Percentiles rank a stretch among this genome's conserved stretches.
These are phyloP conservation scores for Carcharodon carcharias DNA, from an alignment of 2,797 vertebrate species.

Conservation along the genomic window DNA sequence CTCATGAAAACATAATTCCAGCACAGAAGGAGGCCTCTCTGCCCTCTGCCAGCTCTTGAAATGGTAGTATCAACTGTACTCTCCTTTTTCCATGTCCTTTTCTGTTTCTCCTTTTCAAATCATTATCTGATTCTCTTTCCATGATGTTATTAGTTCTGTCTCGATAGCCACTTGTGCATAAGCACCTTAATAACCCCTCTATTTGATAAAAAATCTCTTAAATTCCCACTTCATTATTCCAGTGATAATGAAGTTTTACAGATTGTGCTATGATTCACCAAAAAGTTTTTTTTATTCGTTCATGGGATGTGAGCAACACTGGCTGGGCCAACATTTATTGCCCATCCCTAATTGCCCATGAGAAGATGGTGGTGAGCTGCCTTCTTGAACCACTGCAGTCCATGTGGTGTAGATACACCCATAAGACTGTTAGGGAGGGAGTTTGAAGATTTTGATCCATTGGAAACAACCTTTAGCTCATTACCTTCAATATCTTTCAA, in stretches of 20 bases:
- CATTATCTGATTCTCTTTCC: background rate
- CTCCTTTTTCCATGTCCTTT: background rate
- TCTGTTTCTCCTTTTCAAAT: background rate
- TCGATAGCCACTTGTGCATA: background rate
- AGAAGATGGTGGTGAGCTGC: too few species aligned
- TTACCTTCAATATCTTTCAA: background rate
- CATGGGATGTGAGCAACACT: too few species aligned
- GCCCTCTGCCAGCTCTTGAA: background rate
- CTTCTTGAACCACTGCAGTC: too few species aligned
- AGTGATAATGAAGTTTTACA: background rate
- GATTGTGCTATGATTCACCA: too few species aligned
- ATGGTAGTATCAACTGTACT: background rate
- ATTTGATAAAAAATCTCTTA: background rate
- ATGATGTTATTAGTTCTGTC: background rate
- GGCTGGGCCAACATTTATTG: too few species aligned
- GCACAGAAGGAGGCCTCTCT: background rate
- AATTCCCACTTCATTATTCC: background rate
- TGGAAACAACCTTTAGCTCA: background rate
- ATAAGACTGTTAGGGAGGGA: too few species aligned
- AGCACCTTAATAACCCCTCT: background rate
- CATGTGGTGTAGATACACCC: too few species aligned
- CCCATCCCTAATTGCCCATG: too few species aligned
- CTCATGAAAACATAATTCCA: background rate
- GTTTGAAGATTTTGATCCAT: too few species aligned
- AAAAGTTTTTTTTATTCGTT: too few species aligned